phyloP scores from a whole-genome alignment of 2,797 vertebrate species.

The Phylloscopus collybita region DNA sequence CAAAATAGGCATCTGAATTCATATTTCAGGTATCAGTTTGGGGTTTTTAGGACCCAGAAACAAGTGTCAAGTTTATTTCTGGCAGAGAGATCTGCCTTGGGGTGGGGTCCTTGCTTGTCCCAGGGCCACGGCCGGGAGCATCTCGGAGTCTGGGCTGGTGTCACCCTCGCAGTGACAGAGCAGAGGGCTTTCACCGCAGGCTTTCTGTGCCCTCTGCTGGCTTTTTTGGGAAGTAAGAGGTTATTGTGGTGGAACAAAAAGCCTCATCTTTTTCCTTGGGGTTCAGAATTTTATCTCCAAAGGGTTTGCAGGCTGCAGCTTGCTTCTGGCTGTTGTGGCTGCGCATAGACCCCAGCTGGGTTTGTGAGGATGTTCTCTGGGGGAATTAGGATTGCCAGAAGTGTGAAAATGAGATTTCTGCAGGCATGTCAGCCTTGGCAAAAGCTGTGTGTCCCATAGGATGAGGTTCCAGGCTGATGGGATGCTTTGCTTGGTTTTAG shows the following conservation, averaged over 20 bases:
- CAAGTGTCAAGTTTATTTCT: not conserved
- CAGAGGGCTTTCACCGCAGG: not conserved
- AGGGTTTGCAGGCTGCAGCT: not conserved
- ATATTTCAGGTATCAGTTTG: not conserved
- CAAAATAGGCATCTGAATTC: not conserved
- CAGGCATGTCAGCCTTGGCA: not conserved
- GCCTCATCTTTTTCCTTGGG: not conserved
- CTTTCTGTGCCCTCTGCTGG: slow-evolving; percentile 73
- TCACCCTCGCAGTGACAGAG: not conserved
- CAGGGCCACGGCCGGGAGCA: accelerated
- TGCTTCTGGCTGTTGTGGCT: not conserved
- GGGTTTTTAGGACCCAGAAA: not conserved
- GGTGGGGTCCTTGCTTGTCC: too few relatives aligned
- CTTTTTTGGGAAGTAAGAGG: not conserved
- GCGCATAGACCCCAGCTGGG: accelerated
- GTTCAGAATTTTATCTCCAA: not conserved
- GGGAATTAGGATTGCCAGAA: not conserved
- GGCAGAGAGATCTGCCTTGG: not conserved
- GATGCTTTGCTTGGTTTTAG: not conserved
- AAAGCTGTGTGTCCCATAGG: not conserved
- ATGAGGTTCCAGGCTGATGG: not conserved
- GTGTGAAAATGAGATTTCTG: not conserved
- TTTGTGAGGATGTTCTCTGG: not conserved
- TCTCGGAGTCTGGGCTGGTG: accelerated
- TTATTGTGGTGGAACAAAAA: not conserved